phyloP scores from a whole-genome alignment of 2,797 vertebrate species.

The Xenops minutus region DNA sequence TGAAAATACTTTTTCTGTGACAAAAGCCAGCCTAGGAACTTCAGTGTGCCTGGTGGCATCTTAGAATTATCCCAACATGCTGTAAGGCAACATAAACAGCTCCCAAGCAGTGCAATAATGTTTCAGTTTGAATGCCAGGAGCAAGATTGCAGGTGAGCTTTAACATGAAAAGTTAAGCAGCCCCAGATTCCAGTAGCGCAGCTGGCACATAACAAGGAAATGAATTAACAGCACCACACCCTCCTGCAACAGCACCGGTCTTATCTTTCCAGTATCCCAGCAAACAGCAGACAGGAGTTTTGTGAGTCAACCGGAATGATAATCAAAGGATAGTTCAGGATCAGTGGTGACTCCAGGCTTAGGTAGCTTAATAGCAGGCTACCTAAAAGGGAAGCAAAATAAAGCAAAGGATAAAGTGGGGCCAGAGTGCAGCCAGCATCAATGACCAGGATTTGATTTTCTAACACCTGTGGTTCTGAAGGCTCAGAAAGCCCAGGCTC shows the following conservation, averaged over 20 bases:
- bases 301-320: conserved; percentile 5
- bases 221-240: background rate
- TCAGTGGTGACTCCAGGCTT: background rate
- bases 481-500: background rate
- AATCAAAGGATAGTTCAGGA: conserved; percentile 7
- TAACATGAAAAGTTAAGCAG: conserved; percentile 1
- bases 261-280: background rate
- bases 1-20: background rate
- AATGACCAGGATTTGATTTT: background rate
- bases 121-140: background rate
- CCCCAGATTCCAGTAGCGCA: background rate
- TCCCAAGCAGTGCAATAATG: background rate
- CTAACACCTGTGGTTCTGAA: background rate
- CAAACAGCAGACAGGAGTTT: background rate
- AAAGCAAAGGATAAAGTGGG: background rate
- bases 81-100: background rate
- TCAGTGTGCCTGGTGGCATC: background rate
- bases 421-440: background rate
- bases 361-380: background rate
- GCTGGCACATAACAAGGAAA: background rate
- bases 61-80: background rate
- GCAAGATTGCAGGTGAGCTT: background rate
- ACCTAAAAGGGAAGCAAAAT: background rate
- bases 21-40: background rate
- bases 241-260: background rate